phyloP scores from a whole-genome alignment of 1,140 invertebrate genomes.

The Heliothis virescens region DNA sequence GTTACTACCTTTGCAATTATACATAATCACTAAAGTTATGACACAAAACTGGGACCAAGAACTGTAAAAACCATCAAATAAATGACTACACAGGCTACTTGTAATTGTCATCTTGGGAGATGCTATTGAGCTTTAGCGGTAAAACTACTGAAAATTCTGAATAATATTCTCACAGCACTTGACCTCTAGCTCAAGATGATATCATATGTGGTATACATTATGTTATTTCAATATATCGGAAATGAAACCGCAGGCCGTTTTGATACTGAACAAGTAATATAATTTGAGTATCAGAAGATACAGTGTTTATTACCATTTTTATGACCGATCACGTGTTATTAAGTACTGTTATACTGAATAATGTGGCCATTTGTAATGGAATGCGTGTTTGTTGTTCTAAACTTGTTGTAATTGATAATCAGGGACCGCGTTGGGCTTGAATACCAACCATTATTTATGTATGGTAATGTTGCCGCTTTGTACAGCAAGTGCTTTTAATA shows the following conservation, averaged over 20 bases:
- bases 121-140: no score
- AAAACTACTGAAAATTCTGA: no score
- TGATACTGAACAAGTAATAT: no score
- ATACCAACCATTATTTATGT: slow-evolving; percentile 33
- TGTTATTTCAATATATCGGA: no score
- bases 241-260: not conserved
- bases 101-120: no score
- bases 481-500: slow-evolving; percentile 10
- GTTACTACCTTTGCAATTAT: no score
- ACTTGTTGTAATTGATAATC: slow-evolving; percentile 38
- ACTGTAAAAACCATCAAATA: no score
- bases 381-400: slow-evolving; percentile 36
- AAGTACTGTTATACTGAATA: slow-evolving; percentile 39
- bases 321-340: slow-evolving; percentile 23
- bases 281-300: not conserved
- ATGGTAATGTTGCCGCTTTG: slow-evolving; percentile 1
- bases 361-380: slow-evolving; percentile 16
- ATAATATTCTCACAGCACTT: no score
- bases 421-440: slow-evolving; percentile 26
- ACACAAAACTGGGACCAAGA: no score
- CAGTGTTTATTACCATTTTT: slow-evolving; percentile 26
- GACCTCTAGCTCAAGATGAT: not conserved
- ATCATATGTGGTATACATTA: slow-evolving; percentile 1
- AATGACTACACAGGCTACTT: no score
- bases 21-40: no score